Base-by-base conservation (phyloP, 2,113 vertebrate species). In the Lichenostomus cassidix region DNA sequence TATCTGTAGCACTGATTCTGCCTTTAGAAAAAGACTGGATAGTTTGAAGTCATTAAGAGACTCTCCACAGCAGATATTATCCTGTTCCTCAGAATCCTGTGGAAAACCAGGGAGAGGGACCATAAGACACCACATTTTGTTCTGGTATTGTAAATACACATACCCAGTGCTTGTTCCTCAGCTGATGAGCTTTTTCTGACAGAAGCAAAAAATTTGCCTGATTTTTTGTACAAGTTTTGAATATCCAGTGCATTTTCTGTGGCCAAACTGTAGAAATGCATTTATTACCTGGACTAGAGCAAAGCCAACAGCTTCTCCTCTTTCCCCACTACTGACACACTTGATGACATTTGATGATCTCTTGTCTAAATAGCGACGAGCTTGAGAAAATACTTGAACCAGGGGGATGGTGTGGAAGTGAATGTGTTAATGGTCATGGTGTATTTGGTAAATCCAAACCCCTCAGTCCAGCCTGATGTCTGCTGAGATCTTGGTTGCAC, bases 311-410 rank as follows among this genome's bases (percentile, higher is more conserved):
- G 39, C 68, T 83, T 49, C 83, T 14, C 17, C 53, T 65, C 55
- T 89, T 68, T 67, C 18, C 47, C 23, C 56, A 55, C 49, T 24
- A 13, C 58, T 33, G 52, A 58, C 39, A 37, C 39, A 88, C n/a
- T 62, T 20, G 84, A 78, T 90, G 92, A 88, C 91, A 79, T 42
- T 69, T 78, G 12, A 77, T 90, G 68, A 81, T 86, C 87, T 94
- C 79, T 49, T 70, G 73, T 85, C 87, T 81, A 83, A 83, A 70
- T 33, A 90, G 35, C 0, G 1, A 93, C 42, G 71, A 0, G 0
- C 85, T 95, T 2, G 9, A 80, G 42, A 76, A 79, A 37, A 90
- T 59, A 6, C 41, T 37, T 8, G 21, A 59, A 37, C 14, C 12
- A 5, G 28, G 7, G n/a, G 9, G 25, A 8, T 33, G 59, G 15